Percentiles rank a stretch among this genome's conserved stretches.
phyloP scores from a whole-genome alignment of 2,888 invertebrate genomes.

The Endomychus coccineus region DNA sequence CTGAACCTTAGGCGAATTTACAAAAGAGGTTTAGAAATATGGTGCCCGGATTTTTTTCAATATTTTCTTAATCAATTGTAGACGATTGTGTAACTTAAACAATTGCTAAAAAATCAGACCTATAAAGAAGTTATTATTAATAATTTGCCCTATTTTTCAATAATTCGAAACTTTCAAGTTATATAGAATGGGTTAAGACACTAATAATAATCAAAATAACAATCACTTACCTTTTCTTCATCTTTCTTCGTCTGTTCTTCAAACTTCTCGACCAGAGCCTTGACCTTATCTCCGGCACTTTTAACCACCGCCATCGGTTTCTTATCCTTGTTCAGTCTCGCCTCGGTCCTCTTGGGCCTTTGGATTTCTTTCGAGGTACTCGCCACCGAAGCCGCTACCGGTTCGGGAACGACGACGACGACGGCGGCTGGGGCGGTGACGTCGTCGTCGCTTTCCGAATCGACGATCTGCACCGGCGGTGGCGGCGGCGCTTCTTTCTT shows the following conservation, averaged over 20 bases:
- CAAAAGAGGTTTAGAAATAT: too few relatives aligned
- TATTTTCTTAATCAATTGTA: too few relatives aligned
- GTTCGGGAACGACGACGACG: too few relatives aligned
- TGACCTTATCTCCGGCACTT: slow-evolving; percentile 33
- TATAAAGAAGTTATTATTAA: too few relatives aligned
- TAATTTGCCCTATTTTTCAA: too few relatives aligned
- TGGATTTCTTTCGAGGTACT: slow-evolving; percentile 25
- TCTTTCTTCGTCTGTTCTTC: slow-evolving; percentile 34
- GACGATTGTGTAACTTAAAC: too few relatives aligned
- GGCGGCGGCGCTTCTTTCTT: slow-evolving; percentile 8
- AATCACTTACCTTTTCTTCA: slow-evolving; percentile 26
- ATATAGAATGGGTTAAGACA: too few relatives aligned
- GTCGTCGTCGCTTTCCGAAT: slow-evolving; percentile 32
- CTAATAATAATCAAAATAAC: neutral
- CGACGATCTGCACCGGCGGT: slow-evolving; percentile 28
- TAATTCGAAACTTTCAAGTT: too few relatives aligned
- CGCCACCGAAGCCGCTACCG: too few relatives aligned
- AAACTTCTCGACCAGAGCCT: slow-evolving; percentile 38
- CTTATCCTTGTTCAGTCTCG: slow-evolving; percentile 35
- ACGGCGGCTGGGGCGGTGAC: slow-evolving; percentile 28
- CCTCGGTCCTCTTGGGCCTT: slow-evolving; percentile 32
- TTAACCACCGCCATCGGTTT: slow-evolving; percentile 25
- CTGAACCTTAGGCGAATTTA: too few relatives aligned
- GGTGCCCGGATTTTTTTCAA: too few relatives aligned
- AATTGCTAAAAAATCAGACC: too few relatives aligned